Base-by-base conservation (phyloP, 2,888 invertebrate species). In the Mythimna impura region DNA sequence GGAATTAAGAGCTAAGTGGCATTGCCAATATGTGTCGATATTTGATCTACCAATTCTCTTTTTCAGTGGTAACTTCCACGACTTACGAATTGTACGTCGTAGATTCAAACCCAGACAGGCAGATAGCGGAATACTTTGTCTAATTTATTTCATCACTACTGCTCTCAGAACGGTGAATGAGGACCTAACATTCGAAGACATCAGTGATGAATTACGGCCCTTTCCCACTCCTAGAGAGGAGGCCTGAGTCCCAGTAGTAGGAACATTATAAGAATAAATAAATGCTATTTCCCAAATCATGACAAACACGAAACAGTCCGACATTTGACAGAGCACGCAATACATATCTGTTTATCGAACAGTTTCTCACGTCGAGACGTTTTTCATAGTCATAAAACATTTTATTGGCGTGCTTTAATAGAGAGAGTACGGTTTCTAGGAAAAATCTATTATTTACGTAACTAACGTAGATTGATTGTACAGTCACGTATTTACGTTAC, bases 311-410 rank as follows among this genome's bases (percentile, higher is more conserved):
- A 62, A 69, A 14, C 66, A 40, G n/a, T 66, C 72, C 70, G 73
- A 79, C 80, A 83, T 83, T 80, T 83, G 80, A 70, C 69, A 70
- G 83, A 80, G 70, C 83, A 81, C 84, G 84, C 81, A 71, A 81
- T 66, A 58, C 55, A 54, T 67, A 70, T 57, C 64, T 70, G 54
- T 65, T 62, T 40, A 68, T 64, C 57, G 36, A 67, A 64, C 57
- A 57, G 36, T 82, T 82, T 82, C 61, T 62, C 69, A 47, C 20
- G 34, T 7, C 57, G n/a, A 55, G 55, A 64, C 47, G 40, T 68
- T 77, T 81, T 78, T 81, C 62, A 62, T 22, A 70, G 63, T 67
- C 55, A 65, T 73, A 54, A 61, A 72, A 71, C 58, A 77, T 66
- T 70, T 40, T 65, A 74, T 74, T 76, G 70, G 58, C 66, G 60